Percentiles rank a stretch among this genome's conserved stretches.
phyloP scores from a whole-genome alignment of 2,113 vertebrate species.

The Columba livia region DNA sequence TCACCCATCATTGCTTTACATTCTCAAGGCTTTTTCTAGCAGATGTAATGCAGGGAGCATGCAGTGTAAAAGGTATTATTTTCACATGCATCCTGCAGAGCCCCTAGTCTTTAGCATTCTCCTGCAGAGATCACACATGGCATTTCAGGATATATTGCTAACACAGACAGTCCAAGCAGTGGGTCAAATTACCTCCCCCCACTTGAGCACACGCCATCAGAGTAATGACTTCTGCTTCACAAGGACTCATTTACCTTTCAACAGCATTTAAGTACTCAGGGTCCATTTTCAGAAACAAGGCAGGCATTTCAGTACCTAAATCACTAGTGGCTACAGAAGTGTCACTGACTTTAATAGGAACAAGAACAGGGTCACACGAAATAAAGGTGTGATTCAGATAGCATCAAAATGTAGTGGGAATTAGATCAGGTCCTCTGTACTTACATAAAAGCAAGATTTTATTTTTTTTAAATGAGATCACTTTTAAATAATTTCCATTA shows the following conservation, averaged over 20 bases:
- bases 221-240: conserved; percentile 10
- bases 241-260: conserved; percentile 16
- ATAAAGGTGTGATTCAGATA: background rate
- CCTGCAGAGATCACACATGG: background rate
- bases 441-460: background rate
- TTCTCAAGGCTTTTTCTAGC: background rate
- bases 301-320: background rate
- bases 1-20: background rate
- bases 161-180: background rate
- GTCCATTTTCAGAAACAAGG: background rate
- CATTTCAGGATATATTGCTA: background rate
- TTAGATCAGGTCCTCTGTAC: background rate
- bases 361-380: background rate
- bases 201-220: background rate
- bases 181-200: background rate
- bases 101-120: background rate
- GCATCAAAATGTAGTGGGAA: background rate
- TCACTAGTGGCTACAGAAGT: background rate
- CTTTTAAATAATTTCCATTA: background rate
- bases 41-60: background rate
- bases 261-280: background rate
- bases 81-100: background rate
- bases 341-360: background rate
- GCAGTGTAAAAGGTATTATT: background rate
- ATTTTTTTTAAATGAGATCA: background rate